Percentiles rank a stretch among this genome's conserved stretches.
phyloP scores from a whole-genome alignment of 2,797 vertebrate genomes.

The Argya squamiceps region DNA sequence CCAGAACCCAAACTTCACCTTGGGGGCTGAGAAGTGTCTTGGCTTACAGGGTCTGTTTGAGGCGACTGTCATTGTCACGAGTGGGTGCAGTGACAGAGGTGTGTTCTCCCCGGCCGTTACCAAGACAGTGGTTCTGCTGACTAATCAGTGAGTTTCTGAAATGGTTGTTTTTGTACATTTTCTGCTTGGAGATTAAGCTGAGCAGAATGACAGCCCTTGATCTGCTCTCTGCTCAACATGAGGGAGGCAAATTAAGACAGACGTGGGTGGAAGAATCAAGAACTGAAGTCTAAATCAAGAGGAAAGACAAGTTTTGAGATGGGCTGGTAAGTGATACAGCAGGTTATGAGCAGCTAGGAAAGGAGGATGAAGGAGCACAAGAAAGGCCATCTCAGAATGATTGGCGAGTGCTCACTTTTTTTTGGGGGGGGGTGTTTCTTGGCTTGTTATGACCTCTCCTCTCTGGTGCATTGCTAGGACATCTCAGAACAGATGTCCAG shows the following conservation, averaged over 20 bases:
- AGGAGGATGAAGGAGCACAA: not conserved
- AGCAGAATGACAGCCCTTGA: conserved; percentile 46
- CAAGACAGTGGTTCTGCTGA: not conserved
- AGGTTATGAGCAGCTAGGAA: not conserved
- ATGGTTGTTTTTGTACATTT: not conserved
- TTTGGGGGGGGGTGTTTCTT: not conserved
- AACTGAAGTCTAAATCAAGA: conserved; percentile 36
- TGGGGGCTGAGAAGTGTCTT: not conserved
- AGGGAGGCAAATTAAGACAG: conserved; percentile 51
- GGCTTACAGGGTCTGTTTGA: not conserved
- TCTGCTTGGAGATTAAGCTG: conserved; percentile 19
- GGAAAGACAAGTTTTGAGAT: conserved; percentile 12
- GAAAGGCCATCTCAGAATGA: not conserved
- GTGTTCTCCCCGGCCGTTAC: not conserved
- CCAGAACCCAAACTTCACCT: not conserved
- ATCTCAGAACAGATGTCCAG: not conserved
- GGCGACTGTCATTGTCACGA: not conserved
- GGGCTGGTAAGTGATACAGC: conserved; percentile 11
- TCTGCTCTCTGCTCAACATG: conserved; percentile 21
- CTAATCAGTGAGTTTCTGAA: conserved; percentile 20
- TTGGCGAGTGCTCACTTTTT: not conserved
- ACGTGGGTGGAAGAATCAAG: conserved; percentile 30
- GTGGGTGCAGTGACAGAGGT: not conserved
- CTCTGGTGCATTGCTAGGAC: not conserved
- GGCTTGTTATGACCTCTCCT: not conserved